Percentiles rank a stretch among this genome's conserved stretches.
phyloP scores from a whole-genome alignment of 2,888 invertebrate genomes.

The Calephelis perditalis region DNA sequence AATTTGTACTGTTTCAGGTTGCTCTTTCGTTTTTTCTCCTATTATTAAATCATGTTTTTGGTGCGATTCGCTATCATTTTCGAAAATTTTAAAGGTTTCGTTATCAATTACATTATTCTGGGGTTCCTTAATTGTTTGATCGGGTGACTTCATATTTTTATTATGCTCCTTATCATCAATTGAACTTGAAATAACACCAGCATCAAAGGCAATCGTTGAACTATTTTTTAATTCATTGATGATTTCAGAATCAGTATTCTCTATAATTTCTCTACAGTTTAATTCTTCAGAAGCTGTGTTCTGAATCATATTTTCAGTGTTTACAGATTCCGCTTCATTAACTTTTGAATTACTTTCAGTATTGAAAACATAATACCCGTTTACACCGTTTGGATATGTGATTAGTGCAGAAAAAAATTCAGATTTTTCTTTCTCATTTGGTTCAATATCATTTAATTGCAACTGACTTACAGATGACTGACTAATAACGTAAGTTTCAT shows the following conservation, averaged over 20 bases:
- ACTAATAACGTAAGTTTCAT: slow-evolving; percentile 3
- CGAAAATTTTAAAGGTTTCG: slow-evolving; percentile 1
- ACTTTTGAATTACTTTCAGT: background rate
- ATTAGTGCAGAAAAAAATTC: background rate
- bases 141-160: background rate
- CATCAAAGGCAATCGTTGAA: background rate
- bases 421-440: slow-evolving; percentile 1
- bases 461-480: background rate
- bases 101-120: background rate
- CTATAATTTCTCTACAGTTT: background rate
- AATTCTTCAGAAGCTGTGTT: no score
- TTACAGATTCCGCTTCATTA: background rate
- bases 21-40: slow-evolving; percentile 28
- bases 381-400: background rate
- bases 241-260: background rate
- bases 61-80: background rate
- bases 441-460: background rate
- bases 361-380: background rate
- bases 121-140: background rate
- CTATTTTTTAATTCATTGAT: slow-evolving; percentile 1
- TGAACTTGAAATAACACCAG: background rate
- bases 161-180: background rate
- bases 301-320: background rate
- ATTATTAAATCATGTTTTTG: slow-evolving; percentile 9
- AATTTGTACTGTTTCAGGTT: slow-evolving; percentile 66